Evolutionary conservation across 2,113 vertebrate genomes (phyloP), one percentile per base, ranked within the genome.

Genomic region (Xiphorhynchus elegans): DNA sequence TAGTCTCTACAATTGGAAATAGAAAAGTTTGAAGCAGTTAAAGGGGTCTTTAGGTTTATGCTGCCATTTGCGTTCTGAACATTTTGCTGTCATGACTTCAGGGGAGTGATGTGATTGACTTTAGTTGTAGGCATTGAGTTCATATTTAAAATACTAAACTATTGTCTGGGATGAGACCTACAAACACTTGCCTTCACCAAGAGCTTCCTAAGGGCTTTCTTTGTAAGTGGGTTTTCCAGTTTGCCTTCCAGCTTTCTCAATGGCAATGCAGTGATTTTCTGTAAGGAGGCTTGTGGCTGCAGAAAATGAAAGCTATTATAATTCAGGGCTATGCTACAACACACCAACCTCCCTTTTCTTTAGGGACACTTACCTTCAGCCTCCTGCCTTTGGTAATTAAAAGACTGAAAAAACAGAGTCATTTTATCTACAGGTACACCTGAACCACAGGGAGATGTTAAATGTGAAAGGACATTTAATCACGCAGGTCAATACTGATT

Each of bases 391-490:
- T 63, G 15, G 55, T 28, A 79, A 49, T 64, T 73, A 68, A 74
- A 69, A 90, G 23, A 13, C 10, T 60, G 47, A n/a, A 29, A 58
- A 85, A 77, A 15, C n/a, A 62, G 55, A 11, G 24, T 46, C 5
- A 7, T 18, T 89, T 84, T 33, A 24, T n/a, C 69, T 84, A 2
- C 7, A 17, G 60, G 10, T 70, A 4, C 3, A 46, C 73, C 33
- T 12, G 35, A 46, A 47, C 56, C 0, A 0, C 10, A 24, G 29
- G 42, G 49, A 53, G 53, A 19, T 58, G 25, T 50, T 84, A 62
- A 84, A 47, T 42, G 10, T 26, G 60, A 67, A 39, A 89, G 37
- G 76, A 29, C 6, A 7, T 39, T 67, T 64, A 73, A 62, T 76
- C 16, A 6, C 8, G 2, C 6, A 35, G 24, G 26, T 79, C 47